Base-by-base conservation (phyloP, 2,888 invertebrate genomes). In the Lochmaea crataegi region DNA sequence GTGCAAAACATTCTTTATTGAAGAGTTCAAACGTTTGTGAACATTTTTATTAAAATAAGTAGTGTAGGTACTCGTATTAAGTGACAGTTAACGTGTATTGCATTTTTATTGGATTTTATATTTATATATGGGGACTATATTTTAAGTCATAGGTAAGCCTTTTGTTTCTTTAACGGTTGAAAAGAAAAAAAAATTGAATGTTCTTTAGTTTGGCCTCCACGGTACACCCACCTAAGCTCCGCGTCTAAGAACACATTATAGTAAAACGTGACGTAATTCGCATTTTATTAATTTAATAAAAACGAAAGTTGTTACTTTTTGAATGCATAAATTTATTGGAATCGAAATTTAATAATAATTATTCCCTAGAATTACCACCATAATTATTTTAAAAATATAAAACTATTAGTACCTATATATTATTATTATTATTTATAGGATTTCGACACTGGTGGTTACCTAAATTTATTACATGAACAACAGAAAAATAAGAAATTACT, bases 141-240 rank as follows among this genome's bases (percentile, higher is more conserved):
- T 68, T 60, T 60, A 48, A 58, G 12, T 60, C 41, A 32, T 14
- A 48, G 68, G 68, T 68, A 45, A 68, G 60, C 12, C 45, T 66
- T 68, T 60, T 60, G 67, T 67, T 32, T 45, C n/a, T 42, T 18
- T 45, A 3, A 41, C 42, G 18, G 2, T 3, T n/a, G n/a, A n/a
- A n/a, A n/a, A n/a, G n/a, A 6, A 14, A 12, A 26, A 58, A 14
- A 41, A 45, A 60, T 18, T 32, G 42, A 45, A 48, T 38, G 60
- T 45, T 67, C 45, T 58, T 68, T 10, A 14, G n/a, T 61, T 48
- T 60, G 68, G 60, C 68, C 68, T 68, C 68, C 60, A 60, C 48
- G 26, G 68, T 68, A 68, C 68, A 58, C 68, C 68, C 51, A 58
- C 65, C 51, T 65, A 65, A 18, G 57, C 42, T 65, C 26, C 64